Conservation (phyloP, 2,113 vertebrate species). For the Semicossyphus pulcher region DNA sequence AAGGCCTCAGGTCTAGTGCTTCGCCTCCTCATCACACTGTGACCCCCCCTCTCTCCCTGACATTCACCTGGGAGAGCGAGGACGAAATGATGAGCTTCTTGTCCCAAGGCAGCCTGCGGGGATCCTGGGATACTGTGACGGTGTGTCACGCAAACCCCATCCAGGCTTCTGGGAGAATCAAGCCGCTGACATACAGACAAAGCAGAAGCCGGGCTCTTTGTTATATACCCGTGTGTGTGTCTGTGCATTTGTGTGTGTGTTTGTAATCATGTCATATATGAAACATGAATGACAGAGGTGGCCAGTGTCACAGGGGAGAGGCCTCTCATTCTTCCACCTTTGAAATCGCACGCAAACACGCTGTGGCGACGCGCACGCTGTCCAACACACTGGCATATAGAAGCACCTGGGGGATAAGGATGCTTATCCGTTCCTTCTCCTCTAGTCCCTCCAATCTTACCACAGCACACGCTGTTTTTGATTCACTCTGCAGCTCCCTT, state of each 20-base stretch:
- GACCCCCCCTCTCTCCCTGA: constrained; percentile 36
- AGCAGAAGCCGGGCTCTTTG: constrained; percentile 51
- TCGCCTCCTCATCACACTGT: constrained; percentile 42
- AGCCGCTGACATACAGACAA: constrained; percentile 64
- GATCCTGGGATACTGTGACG: constrained; percentile 64
- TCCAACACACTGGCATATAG: constrained; percentile 44
- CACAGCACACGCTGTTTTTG: constrained; percentile 49
- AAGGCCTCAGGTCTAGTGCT: constrained; percentile 62
- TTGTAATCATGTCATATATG: constrained; percentile 68
- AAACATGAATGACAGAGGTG: constrained; percentile 71
- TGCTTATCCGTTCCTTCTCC: constrained; percentile 41
- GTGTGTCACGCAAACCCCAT: constrained; percentile 68
- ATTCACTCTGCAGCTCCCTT: constrained; percentile 44
- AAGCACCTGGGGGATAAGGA: constrained; percentile 46
- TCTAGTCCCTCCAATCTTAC: constrained; percentile 55
- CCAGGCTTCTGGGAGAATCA: constrained; percentile 61
- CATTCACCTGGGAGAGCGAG: constrained; percentile 66
- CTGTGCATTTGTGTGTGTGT: constrained; percentile 42
- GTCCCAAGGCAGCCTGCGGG: constrained; percentile 63
- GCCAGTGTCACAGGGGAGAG: constrained; percentile 60
- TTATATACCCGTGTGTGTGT: constrained; percentile 20
- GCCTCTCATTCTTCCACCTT: constrained; percentile 59
- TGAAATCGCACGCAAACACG: constrained; percentile 56
- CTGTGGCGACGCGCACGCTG: constrained; percentile 14
- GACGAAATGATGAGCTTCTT: constrained; percentile 67